Conservation (phyloP, 2,113 vertebrate genomes). For the Dunckerocampus dactyliophorus region DNA sequence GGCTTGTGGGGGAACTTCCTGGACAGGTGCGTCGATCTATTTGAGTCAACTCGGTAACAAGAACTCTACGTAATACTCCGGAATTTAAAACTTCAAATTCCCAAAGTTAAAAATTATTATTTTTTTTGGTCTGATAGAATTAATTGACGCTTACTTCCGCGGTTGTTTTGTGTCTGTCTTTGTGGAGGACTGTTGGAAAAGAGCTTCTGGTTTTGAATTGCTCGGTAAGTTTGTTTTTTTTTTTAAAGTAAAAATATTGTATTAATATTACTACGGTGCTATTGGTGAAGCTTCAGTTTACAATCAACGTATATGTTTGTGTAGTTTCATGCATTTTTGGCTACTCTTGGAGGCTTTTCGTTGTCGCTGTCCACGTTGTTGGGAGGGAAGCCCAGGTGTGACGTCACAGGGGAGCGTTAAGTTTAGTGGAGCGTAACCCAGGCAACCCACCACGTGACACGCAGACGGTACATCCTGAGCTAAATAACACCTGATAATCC, state of each 20-base stretch:
- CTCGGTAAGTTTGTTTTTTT: slow-evolving; percentile 31
- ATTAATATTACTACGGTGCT: no score
- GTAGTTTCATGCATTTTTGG: not conserved
- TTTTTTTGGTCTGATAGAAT: not conserved
- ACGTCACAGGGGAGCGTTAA: slow-evolving; percentile 40
- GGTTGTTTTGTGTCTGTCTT: not conserved
- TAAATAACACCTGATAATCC: slow-evolving; percentile 39
- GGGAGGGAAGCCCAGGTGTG: slow-evolving; percentile 35
- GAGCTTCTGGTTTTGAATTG: slow-evolving; percentile 9
- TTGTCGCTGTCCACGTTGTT: slow-evolving; percentile 53
- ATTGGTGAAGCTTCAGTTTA: not conserved
- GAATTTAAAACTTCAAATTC: not conserved
- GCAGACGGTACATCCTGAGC: slow-evolving; percentile 36
- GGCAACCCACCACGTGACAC: slow-evolving; percentile 45
- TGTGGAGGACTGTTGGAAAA: not conserved
- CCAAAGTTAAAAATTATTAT: not conserved
- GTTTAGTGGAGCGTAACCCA: slow-evolving; percentile 49
- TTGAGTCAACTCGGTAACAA: slow-evolving; percentile 11
- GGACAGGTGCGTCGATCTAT: slow-evolving; percentile 19
- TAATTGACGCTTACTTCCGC: not conserved
- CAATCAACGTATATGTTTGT: not conserved
- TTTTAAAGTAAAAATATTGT: not conserved
- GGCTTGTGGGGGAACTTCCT: slow-evolving; percentile 1
- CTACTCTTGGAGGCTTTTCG: not conserved
- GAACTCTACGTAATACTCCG: not conserved